These are phyloP conservation scores for Dendrocopos noguchii DNA, from an alignment of 2,113 vertebrate species.

Conservation along the genomic window DNA sequence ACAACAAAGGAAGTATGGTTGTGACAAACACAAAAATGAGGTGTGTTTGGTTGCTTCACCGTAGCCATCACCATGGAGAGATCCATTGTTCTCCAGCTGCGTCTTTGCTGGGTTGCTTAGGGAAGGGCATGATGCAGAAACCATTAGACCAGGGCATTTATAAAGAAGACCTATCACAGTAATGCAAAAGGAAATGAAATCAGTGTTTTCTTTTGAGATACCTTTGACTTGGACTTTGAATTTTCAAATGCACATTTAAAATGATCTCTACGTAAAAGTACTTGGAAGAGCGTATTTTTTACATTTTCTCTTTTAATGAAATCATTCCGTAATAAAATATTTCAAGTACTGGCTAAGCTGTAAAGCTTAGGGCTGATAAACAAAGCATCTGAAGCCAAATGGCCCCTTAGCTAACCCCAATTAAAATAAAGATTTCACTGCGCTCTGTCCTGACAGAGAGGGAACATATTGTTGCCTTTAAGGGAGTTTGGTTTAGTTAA, in stretches of 20 bases:
- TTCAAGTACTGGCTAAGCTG: constrained; percentile 77
- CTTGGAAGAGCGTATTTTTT: constrained; percentile 6
- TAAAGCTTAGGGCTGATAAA: constrained; percentile 81
- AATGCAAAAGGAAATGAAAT: neutral
- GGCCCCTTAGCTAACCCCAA: constrained; percentile 83
- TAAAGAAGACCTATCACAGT: neutral
- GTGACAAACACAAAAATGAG: neutral
- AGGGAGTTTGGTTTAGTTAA: constrained; percentile 84
- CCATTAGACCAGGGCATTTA: accelerated
- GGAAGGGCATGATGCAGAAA: neutral
- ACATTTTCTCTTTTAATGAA: constrained; percentile 53
- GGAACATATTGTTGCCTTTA: constrained; percentile 87
- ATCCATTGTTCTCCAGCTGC: neutral
- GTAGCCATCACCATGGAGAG: neutral
- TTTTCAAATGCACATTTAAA: constrained; percentile 47
- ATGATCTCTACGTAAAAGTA: constrained; percentile 12
- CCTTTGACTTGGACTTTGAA: constrained; percentile 1
- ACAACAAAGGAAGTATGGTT: neutral
- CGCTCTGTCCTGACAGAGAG: constrained; percentile 81
- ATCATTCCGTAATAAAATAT: constrained; percentile 74
- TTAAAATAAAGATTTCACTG: constrained; percentile 85
- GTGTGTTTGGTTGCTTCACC: neutral
- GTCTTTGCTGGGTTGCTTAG: neutral
- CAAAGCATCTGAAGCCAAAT: constrained; percentile 82
- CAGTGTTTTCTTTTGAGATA: neutral